Percentiles rank a stretch among this genome's conserved stretches.
Evolutionary conservation across 2,888 invertebrate species (phyloP).

Genomic region (Acholoe squamosa): DNA sequence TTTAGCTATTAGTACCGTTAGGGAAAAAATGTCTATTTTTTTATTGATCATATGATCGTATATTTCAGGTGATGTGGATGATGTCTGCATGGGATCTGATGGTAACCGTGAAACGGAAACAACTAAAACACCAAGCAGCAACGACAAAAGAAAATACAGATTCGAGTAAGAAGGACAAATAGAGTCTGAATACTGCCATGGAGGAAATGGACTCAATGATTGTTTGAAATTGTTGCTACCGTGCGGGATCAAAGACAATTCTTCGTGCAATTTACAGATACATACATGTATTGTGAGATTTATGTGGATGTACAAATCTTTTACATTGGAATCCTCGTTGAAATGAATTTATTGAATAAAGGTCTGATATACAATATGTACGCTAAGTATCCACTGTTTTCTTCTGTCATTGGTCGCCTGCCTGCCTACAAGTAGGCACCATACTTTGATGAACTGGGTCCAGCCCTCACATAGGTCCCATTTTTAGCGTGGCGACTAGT

Average conservation of each 20-base stretch:
- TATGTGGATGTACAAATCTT: background rate
- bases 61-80: conserved; percentile 51
- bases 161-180: background rate
- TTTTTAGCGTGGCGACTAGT: too few relatives aligned
- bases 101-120: background rate
- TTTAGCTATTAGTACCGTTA: too few relatives aligned
- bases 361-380: background rate
- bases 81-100: conserved; percentile 1
- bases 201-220: too few relatives aligned
- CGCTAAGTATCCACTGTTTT: background rate
- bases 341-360: background rate
- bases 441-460: too few relatives aligned
- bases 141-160: background rate
- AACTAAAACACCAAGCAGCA: conserved; percentile 23
- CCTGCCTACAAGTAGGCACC: too few relatives aligned
- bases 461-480: too few relatives aligned
- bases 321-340: background rate
- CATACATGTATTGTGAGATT: too few relatives aligned
- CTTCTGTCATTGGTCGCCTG: too few relatives aligned
- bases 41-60: background rate
- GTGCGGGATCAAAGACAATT: too few relatives aligned
- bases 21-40: too few relatives aligned
- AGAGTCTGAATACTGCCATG: background rate
- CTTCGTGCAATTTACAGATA: too few relatives aligned
- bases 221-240: too few relatives aligned